Base-by-base conservation (phyloP, 1,140 invertebrate species). In the Zaprionus capensis region DNA sequence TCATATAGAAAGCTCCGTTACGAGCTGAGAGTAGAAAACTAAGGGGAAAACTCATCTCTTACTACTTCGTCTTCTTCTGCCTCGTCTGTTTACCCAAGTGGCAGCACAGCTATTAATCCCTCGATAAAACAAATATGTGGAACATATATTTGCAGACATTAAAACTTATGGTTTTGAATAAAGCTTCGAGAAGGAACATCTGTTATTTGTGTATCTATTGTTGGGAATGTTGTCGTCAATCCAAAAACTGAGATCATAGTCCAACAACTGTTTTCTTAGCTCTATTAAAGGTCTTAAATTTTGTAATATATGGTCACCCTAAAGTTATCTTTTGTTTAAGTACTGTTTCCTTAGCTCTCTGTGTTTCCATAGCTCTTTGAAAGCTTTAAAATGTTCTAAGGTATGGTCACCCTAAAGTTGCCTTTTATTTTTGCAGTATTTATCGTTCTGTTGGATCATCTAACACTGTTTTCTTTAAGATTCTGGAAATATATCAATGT, bases 1-100 rank as follows among this genome's bases (percentile, higher is more conserved):
- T 22, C 46, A 12, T 62, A 46, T 51, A 34, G 26, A 22, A 64
- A 31, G 41, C 36, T 15, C 65, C 64, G 64, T 66, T 66, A 66
- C 64, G 26, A 34, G 31, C 53, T 28, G 24, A 11, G 1, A 56
- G 24, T 56, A 14, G 15, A 56, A 31, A n/a, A 15, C 15, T 15
- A n/a, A 56, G 26, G n/a, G 17, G 53, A 56, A 17, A 56, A 17
- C 22, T 20, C 56, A 26, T 15, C 20, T 34, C n/a, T 38, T 58
- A 6, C 51, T 28, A 5, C 17, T 17, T 15, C 28, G 36, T 28
- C 51, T 7, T 44, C 15, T n/a, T 7, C 38, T 6, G 5, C 41
- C 7, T 1, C 2, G 7, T 2, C 26, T 20, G 72, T 81, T 81
- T 81, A 72, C 62, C 71, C 78, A 81, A 81, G 66, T 81, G 78